A percentile compares a stretch with the other conserved stretches of the same genome.
These are phyloP conservation scores for Aurelia aurita complex sp. Pacific DNA, from an alignment of 30 jellyfish, hydroid and myxozoan genomes.

Conservation along the genomic window DNA sequence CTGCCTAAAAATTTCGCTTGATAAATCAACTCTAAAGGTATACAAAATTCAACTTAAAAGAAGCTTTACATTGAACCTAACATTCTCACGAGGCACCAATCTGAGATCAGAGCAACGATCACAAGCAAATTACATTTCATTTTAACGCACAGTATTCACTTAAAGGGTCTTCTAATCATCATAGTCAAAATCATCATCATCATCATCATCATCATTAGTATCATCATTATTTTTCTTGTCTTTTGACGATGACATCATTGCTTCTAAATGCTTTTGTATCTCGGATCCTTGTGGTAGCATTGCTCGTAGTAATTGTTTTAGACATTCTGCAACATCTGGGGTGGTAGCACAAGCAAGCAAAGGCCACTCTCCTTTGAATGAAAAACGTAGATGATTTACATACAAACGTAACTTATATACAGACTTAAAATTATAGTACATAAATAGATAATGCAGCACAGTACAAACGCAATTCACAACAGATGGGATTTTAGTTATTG, in stretches of 20 bases:
- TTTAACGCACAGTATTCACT: too few species aligned
- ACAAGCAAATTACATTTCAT: too few species aligned
- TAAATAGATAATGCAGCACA: background rate
- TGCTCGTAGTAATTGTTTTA: conserved; percentile 72
- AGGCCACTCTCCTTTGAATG: conserved; percentile 70
- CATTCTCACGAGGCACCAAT: too few species aligned
- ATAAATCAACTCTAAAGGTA: too few species aligned
- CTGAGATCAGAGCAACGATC: too few species aligned
- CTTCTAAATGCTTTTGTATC: background rate
- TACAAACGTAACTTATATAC: too few species aligned
- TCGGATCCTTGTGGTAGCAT: conserved; percentile 71
- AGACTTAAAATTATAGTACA: background rate
- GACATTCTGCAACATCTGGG: conserved; percentile 79
- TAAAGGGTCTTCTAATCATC: background rate
- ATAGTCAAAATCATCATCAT: background rate
- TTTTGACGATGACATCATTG: conserved; percentile 32
- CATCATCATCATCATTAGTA: conserved; percentile 9
- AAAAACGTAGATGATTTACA: background rate
- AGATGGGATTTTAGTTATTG: too few species aligned
- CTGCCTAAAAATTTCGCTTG: too few species aligned
- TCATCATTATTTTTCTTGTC: background rate
- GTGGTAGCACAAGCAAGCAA: conserved; percentile 77
- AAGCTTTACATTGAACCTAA: too few species aligned
- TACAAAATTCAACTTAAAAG: too few species aligned
- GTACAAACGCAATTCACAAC: too few species aligned